Conservation (phyloP, 1,140 invertebrate species). For the Akabosia matsudoensis region DNA sequence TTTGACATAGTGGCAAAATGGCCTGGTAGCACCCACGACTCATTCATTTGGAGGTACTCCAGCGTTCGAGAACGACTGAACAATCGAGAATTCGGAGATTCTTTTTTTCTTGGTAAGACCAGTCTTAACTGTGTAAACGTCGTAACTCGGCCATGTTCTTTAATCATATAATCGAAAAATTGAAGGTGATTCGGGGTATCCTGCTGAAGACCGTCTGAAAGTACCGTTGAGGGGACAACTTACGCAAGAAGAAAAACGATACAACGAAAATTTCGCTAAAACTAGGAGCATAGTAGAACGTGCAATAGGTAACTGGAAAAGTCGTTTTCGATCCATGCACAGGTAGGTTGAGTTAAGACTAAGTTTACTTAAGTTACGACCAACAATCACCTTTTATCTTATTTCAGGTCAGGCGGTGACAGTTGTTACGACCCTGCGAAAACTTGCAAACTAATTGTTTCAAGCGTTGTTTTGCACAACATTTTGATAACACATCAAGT, state of each 20-base stretch:
- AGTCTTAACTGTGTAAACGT: too few species aligned
- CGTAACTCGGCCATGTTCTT: slow-evolving; percentile 10
- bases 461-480: slow-evolving; percentile 23
- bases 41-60: slow-evolving; percentile 49
- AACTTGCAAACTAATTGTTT: slow-evolving; percentile 23
- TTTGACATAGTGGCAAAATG: slow-evolving; percentile 49
- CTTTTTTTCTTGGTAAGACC: slow-evolving; percentile 17
- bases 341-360: slow-evolving; percentile 21
- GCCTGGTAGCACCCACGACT: slow-evolving; percentile 50
- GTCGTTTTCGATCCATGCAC: slow-evolving; percentile 28
- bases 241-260: not conserved
- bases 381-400: slow-evolving; percentile 1
- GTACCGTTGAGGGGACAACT: not conserved
- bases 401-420: slow-evolving; percentile 25
- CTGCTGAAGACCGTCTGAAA: not conserved
- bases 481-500: slow-evolving; percentile 21
- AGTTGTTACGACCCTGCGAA: slow-evolving; percentile 12
- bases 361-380: not conserved
- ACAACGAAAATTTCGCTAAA: slow-evolving; percentile 16
- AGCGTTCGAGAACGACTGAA: slow-evolving; percentile 36
- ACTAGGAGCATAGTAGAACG: slow-evolving; percentile 28
- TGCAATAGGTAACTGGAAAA: slow-evolving; percentile 36
- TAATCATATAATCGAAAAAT: not conserved
- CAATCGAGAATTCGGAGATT: slow-evolving; percentile 35
- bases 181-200: slow-evolving; percentile 30